Evolutionary conservation across 2,888 invertebrate genomes (phyloP), one percentile per base, ranked within the genome.

Genomic region (Ornithoptera alexandrae): DNA sequence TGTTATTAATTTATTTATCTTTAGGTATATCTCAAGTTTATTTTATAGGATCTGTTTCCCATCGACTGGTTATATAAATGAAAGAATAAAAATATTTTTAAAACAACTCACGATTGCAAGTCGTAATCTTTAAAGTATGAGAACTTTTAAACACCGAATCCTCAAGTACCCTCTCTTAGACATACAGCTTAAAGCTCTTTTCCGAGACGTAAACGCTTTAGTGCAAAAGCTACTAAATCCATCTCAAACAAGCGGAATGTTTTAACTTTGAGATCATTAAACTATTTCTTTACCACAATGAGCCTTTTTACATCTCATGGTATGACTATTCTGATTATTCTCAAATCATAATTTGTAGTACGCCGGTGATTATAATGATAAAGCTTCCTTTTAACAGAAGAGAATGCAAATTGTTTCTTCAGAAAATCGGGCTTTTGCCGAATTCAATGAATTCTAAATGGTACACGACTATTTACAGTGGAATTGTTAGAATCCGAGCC

Each of bases 211-310:
- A 58, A 62, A 63, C 58, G 46, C 62, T 58, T 63, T 46, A 63
- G 42, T 60, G 57, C 42, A 63, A 58, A 58, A 68, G 63, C 58
- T 68, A 58, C 58, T 58, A 57, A 62, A 58, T 68, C 68, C 50
- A 62, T 63, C 68, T 68, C 22, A 58, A 58, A 17, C 67, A 57
- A 62, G 57, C 12, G 57, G 24, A 67, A 67, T 62, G 67, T 62
- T 62, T 62, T 67, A 62, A 62, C 62, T 67, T 67, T 53, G 24
- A 56, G 30, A 30, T 57, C 61, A 46, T 67, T 62, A 53, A 5
- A 58, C 20, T 56, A 56, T 10, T 56, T n/a, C 8, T 58, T 22
- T 58, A 24, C 22, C 57, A 58, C 57, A 58, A 53, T n/a, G 8
- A 53, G n/a, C 4, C n/a, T n/a, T n/a, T 18, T 53, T 18, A 50